Percentiles rank a stretch among this genome's conserved stretches.
Conservation (phyloP, 2,113 vertebrate species). For the Heloderma charlesbogerti region DNA sequence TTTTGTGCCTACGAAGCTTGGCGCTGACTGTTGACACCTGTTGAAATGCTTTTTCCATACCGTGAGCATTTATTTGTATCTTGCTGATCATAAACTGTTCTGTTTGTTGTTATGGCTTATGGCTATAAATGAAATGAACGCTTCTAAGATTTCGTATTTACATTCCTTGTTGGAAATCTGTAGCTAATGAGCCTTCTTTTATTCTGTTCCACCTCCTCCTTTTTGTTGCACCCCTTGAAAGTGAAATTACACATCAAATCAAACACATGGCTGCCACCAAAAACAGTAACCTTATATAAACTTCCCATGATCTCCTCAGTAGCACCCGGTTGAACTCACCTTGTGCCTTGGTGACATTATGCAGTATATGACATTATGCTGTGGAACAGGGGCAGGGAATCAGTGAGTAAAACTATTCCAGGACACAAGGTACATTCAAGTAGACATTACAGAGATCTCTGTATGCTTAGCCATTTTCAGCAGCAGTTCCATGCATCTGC, state of each 20-base stretch:
- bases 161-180: neutral
- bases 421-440: neutral
- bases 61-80: neutral
- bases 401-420: neutral
- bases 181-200: neutral
- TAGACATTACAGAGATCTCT: neutral
- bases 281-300: neutral
- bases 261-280: neutral
- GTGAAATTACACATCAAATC: neutral
- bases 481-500: neutral
- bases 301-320: neutral
- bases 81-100: too few species aligned
- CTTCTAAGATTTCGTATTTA: neutral
- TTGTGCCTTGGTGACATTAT: neutral
- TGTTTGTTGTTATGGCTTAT: neutral
- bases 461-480: neutral
- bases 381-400: too few species aligned
- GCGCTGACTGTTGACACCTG: neutral
- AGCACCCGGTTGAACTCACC: neutral
- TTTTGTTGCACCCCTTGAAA: neutral
- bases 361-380: neutral
- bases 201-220: neutral
- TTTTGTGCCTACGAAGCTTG: neutral
- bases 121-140: neutral
- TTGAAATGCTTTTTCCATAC: neutral